A percentile compares a stretch with the other conserved stretches of the same genome.
Evolutionary conservation across 2,888 invertebrate genomes (phyloP).

Genomic region (Tachina fera): DNA sequence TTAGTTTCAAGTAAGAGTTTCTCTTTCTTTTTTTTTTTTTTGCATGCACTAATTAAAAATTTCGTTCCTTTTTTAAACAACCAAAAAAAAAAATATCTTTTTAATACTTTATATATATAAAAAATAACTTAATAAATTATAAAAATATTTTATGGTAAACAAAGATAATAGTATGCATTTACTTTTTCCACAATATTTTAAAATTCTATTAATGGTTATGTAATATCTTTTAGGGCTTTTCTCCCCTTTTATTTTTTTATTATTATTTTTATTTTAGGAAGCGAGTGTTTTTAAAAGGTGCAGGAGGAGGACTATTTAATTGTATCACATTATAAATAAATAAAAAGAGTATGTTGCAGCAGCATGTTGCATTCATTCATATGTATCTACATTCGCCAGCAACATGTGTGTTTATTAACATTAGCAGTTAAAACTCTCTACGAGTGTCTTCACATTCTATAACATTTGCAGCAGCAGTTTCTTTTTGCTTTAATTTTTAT

Average conservation of each 20-base stretch:
- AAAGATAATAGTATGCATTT: not conserved
- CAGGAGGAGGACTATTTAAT: constrained; percentile 51
- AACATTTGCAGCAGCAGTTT: constrained; percentile 38
- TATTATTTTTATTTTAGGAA: constrained; percentile 40
- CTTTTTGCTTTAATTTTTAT: not conserved
- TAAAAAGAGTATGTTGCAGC: constrained; percentile 49
- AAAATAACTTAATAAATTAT: not conserved
- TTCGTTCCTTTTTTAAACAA: constrained; percentile 13
- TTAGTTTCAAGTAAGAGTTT: constrained; percentile 55
- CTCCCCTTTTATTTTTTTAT: too few relatives aligned
- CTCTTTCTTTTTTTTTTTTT: not conserved
- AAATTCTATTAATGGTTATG: constrained; percentile 6
- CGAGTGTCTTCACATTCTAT: constrained; percentile 31
- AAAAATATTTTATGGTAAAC: constrained; percentile 5
- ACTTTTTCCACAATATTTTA: not conserved
- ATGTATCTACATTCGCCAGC: constrained; percentile 9
- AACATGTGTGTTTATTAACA: constrained; percentile 27
- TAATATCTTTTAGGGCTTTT: constrained; percentile 1
- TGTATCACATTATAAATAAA: constrained; percentile 69
- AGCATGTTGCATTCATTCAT: constrained; percentile 33
- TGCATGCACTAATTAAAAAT: constrained; percentile 26
- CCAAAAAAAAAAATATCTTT: not conserved
- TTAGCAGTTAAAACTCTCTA: constrained; percentile 32
- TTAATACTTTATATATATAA: constrained; percentile 5
- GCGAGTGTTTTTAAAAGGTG: constrained; percentile 42